A percentile compares a stretch with the other conserved stretches of the same genome.
Evolutionary conservation across 1,140 invertebrate species (phyloP).

Genomic region (Brachystomella parvula): DNA sequence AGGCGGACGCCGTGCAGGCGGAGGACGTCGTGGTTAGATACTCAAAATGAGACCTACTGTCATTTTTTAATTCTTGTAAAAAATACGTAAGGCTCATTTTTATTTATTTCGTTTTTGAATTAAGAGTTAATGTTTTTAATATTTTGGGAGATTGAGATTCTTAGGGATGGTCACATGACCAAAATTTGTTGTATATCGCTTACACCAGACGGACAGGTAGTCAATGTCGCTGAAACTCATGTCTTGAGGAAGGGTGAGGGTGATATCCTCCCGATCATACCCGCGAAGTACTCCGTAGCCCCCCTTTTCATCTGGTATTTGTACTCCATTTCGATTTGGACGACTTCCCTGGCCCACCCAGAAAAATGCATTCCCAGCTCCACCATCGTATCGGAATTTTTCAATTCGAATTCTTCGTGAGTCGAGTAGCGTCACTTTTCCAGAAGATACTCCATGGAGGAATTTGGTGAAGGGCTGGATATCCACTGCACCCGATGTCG

Average conservation of each 20-base stretch:
- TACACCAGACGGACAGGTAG: slow-evolving; percentile 25
- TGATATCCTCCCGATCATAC: slow-evolving; percentile 39
- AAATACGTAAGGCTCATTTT: neutral
- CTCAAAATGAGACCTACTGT: neutral
- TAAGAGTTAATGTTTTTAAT: neutral
- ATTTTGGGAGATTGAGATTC: slow-evolving; percentile 13
- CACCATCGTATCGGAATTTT: slow-evolving; percentile 76
- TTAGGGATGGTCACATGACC: slow-evolving; percentile 24
- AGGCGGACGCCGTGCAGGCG: neutral
- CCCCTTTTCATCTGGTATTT: slow-evolving; percentile 40
- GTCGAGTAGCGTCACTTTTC: slow-evolving; percentile 39
- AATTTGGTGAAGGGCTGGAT: neutral
- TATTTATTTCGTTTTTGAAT: neutral
- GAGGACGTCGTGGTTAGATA: slow-evolving; percentile 6
- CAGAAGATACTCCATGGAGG: slow-evolving; percentile 41
- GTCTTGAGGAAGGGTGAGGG: slow-evolving; percentile 39
- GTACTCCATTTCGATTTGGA: slow-evolving; percentile 31
- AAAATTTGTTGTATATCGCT: slow-evolving; percentile 21
- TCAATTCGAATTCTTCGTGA: slow-evolving; percentile 51
- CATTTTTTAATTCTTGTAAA: neutral
- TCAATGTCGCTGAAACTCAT: slow-evolving; percentile 40
- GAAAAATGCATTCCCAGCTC: slow-evolving; percentile 72
- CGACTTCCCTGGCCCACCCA: slow-evolving; percentile 66
- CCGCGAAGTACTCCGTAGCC: slow-evolving; percentile 33
- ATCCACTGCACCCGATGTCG: neutral